Conservation (phyloP, 2,797 vertebrate species). For the Phyllotis vaccarum region DNA sequence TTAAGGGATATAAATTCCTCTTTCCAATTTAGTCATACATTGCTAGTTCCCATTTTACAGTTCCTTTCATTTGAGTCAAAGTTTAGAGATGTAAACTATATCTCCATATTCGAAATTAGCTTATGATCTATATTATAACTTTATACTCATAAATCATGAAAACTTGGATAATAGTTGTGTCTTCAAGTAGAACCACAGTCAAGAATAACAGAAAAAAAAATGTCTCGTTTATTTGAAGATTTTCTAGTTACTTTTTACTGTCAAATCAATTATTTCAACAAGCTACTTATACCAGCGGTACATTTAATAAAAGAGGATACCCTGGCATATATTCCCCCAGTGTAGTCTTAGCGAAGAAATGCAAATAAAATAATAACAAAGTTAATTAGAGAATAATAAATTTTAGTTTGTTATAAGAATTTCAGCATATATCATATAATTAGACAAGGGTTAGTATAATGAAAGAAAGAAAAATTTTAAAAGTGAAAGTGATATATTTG, state of each 20-base stretch:
- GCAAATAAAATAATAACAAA: neutral
- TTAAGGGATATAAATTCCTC: neutral
- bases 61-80: neutral
- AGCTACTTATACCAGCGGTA: neutral
- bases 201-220: neutral
- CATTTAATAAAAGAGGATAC: neutral
- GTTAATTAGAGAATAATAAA: neutral
- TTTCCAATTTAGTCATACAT: neutral
- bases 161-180: neutral
- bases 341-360: neutral
- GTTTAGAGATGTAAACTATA: neutral
- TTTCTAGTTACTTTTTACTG: neutral
- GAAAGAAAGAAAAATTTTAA: neutral
- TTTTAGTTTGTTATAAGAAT: conserved; percentile 4
- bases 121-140: neutral
- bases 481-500: conserved; percentile 5
- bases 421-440: neutral
- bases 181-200: neutral
- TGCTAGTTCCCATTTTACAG: neutral
- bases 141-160: neutral
- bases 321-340: neutral
- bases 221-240: neutral
- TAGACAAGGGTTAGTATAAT: neutral
- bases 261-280: neutral
- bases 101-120: neutral